These are phyloP conservation scores for Agrypnus murinus DNA, from an alignment of 2,888 invertebrate species.

Conservation along the genomic window DNA sequence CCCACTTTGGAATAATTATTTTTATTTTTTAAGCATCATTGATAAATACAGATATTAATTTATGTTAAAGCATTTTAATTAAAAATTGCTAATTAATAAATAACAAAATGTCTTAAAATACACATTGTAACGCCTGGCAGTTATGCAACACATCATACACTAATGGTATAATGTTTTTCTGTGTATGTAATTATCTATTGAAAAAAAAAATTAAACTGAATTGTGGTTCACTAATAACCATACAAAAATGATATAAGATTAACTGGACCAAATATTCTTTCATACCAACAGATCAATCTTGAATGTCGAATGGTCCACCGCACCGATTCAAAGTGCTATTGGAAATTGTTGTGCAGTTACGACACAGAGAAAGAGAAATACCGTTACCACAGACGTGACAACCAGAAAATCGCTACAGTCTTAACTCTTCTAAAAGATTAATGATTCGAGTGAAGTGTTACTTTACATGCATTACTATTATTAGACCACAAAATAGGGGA, in stretches of 20 bases:
- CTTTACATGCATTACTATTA: constrained; percentile 37
- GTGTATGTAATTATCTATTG: too few species aligned
- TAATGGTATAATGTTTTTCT: too few species aligned
- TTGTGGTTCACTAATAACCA: neutral
- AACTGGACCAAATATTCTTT: constrained; percentile 36
- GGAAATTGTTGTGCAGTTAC: constrained; percentile 26
- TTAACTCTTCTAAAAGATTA: constrained; percentile 34
- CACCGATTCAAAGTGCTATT: constrained; percentile 11
- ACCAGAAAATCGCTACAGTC: constrained; percentile 34
- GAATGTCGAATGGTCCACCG: constrained; percentile 29
- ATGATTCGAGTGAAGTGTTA: constrained; percentile 18
- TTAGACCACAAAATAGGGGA: constrained; percentile 22
- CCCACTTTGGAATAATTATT: too few species aligned
- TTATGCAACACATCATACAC: constrained; percentile 8
- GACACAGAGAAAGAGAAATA: neutral
- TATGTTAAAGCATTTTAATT: too few species aligned
- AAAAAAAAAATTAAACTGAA: too few species aligned
- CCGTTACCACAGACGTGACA: constrained; percentile 28
- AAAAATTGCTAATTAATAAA: too few species aligned
- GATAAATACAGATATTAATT: too few species aligned
- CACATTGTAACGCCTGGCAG: neutral
- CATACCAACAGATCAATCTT: constrained; percentile 34
- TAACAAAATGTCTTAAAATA: too few species aligned
- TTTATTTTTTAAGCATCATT: too few species aligned
- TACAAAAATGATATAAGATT: constrained; percentile 23